Evolutionary conservation across 2,797 vertebrate genomes (phyloP).

Genomic region (Sebastes flavidus): DNA sequence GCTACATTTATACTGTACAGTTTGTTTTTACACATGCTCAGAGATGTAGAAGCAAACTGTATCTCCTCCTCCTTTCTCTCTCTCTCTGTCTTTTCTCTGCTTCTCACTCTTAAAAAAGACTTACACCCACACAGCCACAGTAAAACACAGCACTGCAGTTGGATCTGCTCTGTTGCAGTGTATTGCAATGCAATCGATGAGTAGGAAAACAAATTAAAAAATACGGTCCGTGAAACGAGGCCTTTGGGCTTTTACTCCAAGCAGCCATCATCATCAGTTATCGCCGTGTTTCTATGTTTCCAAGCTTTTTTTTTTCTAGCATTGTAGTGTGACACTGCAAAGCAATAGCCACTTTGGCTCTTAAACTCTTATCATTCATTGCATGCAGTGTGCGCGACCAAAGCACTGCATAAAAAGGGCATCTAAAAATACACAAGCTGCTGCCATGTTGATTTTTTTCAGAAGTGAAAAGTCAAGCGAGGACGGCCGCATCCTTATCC

Average conservation of each 20-base stretch:
- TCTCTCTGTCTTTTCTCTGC: slow-evolving; percentile 44
- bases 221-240: slow-evolving; percentile 57
- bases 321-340: slow-evolving; percentile 16
- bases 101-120: slow-evolving; percentile 68
- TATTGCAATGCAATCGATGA: slow-evolving; percentile 66
- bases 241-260: slow-evolving; percentile 53
- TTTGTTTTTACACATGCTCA: slow-evolving; percentile 62
- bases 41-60: slow-evolving; percentile 51
- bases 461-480: slow-evolving; percentile 65
- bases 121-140: slow-evolving; percentile 72
- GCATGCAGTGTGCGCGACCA: slow-evolving; percentile 24
- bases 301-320: background rate
- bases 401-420: slow-evolving; percentile 66
- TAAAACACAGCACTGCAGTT: slow-evolving; percentile 68
- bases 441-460: slow-evolving; percentile 68
- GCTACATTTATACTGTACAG: slow-evolving; percentile 25
- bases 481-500: slow-evolving; percentile 59
- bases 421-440: slow-evolving; percentile 71
- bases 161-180: slow-evolving; percentile 65
- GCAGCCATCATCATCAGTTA: slow-evolving; percentile 45
- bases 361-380: slow-evolving; percentile 34
- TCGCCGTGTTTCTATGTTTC: slow-evolving; percentile 40
- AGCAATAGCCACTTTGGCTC: slow-evolving; percentile 36
- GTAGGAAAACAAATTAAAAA: slow-evolving; percentile 63
- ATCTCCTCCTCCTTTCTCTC: slow-evolving; percentile 45